Base-by-base conservation (phyloP, 2,797 vertebrate species). In the Avahi laniger region DNA sequence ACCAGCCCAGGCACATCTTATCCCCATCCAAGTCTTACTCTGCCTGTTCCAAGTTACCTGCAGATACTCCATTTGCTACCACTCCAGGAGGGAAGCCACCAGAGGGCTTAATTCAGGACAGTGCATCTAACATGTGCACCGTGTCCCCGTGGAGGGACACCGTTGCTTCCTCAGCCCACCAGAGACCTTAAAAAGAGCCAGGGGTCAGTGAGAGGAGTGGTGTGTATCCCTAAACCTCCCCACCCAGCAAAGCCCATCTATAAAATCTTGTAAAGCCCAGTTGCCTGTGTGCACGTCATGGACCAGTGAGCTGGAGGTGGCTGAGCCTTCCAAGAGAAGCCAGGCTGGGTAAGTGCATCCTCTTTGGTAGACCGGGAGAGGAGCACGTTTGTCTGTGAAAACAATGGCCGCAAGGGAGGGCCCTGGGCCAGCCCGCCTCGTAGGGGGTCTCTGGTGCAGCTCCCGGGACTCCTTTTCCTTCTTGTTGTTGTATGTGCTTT, bases 291-390 rank as follows among this genome's bases (percentile, higher is more conserved):
- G 35, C 24, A 17, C 0, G 28, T 82, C 96, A 73, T 13, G 94
- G 96, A 33, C 70, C 72, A 67, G 89, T 82, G 95, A 90, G 69
- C 67, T 11, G 54, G 18, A 72, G 30, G 52, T 5, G 70, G 54
- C 57, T 2, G 24, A 57, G 48, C n/a, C 67, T 94, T 97, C 96
- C 92, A 81, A 93, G 94, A 92, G 91, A 94, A 97, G 94, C 91
- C 81, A 90, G 69, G 61, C 13, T 1, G 35, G 86, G 18, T 22
- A 28, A 65, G 81, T 4, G 0, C 33, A 41, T 89, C 30, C 73
- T 69, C 76, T 91, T 72, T 46, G 24, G 2, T 7, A 48, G 82
- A 15, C 61, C 0, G 0, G 65, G 70, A 94, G 87, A 79, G n/a
- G 69, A 22, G 14, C 13, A 24, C 3, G 67, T 35, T 52, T 73